These are phyloP conservation scores for Sanderia malayensis DNA, from an alignment of 30 jellyfish, hydroid and myxozoan genomes.

Conservation along the genomic window DNA sequence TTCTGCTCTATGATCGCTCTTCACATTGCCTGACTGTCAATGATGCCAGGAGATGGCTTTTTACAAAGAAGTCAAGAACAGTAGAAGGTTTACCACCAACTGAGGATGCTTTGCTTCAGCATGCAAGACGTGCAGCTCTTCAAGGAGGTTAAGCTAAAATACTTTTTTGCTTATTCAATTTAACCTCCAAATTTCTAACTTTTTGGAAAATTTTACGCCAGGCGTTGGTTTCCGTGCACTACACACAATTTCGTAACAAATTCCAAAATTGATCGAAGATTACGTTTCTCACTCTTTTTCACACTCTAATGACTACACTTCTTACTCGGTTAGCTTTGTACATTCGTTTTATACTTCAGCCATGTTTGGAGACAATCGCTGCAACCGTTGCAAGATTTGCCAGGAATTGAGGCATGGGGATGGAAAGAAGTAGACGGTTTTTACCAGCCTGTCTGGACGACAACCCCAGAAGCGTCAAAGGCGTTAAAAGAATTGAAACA, in stretches of 20 bases:
- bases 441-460: slow-evolving; percentile 21
- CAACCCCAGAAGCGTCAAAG: slow-evolving; percentile 20
- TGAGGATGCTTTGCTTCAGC: slow-evolving; percentile 48
- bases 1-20: slow-evolving; percentile 42
- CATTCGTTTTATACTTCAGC: slow-evolving; percentile 9
- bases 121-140: slow-evolving; percentile 21
- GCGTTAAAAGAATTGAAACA: slow-evolving; percentile 32
- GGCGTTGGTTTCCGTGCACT: too few species aligned
- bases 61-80: slow-evolving; percentile 26
- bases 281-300: too few species aligned
- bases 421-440: slow-evolving; percentile 21
- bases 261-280: too few species aligned
- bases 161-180: too few species aligned
- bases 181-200: too few species aligned
- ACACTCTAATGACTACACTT: too few species aligned
- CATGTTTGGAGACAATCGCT: slow-evolving; percentile 38
- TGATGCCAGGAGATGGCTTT: slow-evolving; percentile 42
- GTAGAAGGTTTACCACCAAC: slow-evolving; percentile 65
- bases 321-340: too few species aligned
- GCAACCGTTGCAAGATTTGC: not conserved
- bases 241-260: too few species aligned
- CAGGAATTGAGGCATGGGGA: slow-evolving; percentile 33
- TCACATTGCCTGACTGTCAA: slow-evolving; percentile 28
- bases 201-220: too few species aligned
- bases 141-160: slow-evolving; percentile 44